A percentile compares a stretch with the other conserved stretches of the same genome.
phyloP scores from a whole-genome alignment of 2,797 vertebrate species.

The Galago senegalensis region DNA sequence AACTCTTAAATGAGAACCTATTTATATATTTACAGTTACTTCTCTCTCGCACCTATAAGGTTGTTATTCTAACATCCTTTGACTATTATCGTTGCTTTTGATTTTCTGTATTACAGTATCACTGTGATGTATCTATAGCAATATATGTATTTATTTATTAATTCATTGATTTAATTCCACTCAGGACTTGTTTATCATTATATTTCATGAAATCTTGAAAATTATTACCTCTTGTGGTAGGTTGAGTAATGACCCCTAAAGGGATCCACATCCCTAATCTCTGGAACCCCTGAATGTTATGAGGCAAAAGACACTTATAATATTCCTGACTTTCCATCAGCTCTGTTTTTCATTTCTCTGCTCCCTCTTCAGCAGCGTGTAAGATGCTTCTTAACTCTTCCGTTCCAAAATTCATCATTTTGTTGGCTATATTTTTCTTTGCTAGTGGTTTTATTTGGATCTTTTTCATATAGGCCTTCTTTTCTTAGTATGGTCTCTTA shows the following conservation, averaged over 20 bases:
- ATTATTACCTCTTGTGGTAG: neutral
- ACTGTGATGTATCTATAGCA: neutral
- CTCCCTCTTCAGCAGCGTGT: neutral
- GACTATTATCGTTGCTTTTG: neutral
- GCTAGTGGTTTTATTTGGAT: neutral
- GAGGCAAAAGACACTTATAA: neutral
- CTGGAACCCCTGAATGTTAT: neutral
- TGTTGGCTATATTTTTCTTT: neutral
- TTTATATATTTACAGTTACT: neutral
- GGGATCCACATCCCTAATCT: neutral
- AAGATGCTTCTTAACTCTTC: neutral
- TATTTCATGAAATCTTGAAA: neutral
- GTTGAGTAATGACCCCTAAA: neutral
- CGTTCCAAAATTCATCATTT: neutral
- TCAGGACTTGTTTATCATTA: neutral
- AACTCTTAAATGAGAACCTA: neutral
- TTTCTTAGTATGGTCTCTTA: neutral
- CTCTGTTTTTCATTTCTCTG: neutral
- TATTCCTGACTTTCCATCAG: neutral
- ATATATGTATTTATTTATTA: neutral
- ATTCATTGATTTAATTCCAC: constrained; percentile 5
- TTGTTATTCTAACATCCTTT: constrained; percentile 9
- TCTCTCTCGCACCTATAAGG: neutral
- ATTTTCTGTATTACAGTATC: neutral
- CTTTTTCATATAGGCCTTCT: neutral